These are phyloP conservation scores for Malurus splendens DNA, from an alignment of 2,797 vertebrate species.

Conservation along the genomic window DNA sequence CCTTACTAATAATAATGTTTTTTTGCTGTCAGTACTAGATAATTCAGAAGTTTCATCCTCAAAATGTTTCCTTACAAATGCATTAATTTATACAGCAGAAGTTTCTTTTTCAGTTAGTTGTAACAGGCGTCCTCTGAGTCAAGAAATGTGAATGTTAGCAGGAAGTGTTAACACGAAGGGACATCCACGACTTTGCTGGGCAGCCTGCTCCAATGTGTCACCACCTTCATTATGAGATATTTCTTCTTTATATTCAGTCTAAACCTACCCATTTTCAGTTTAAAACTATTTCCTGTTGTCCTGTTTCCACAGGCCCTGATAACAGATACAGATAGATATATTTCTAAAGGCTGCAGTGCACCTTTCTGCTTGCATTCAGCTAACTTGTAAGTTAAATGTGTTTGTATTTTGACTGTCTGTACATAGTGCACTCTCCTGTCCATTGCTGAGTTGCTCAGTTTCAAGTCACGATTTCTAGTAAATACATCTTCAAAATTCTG, in stretches of 20 bases:
- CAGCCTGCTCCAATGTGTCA: not conserved
- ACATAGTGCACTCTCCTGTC: not conserved
- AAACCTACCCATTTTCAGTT: not conserved
- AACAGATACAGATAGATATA: not conserved
- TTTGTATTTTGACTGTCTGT: not conserved
- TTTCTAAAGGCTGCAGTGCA: not conserved
- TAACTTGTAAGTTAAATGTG: not conserved
- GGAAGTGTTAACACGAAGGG: not conserved
- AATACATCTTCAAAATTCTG: not conserved
- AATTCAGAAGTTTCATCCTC: not conserved
- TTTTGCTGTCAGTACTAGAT: not conserved
- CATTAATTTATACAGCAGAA: not conserved
- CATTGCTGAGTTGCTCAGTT: not conserved
- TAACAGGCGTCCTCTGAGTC: not conserved
- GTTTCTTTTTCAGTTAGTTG: not conserved
- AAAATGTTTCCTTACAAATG: not conserved
- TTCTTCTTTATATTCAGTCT: not conserved
- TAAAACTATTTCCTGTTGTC: not conserved
- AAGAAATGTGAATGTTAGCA: not conserved
- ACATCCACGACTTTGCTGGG: not conserved
- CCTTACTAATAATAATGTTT: not conserved
- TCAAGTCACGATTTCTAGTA: not conserved
- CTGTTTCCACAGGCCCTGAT: not conserved
- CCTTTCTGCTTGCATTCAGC: not conserved
- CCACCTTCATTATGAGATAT: accelerated